These are phyloP conservation scores for Oligia fasciuncula DNA, from an alignment of 2,888 invertebrate genomes.

Conservation along the genomic window DNA sequence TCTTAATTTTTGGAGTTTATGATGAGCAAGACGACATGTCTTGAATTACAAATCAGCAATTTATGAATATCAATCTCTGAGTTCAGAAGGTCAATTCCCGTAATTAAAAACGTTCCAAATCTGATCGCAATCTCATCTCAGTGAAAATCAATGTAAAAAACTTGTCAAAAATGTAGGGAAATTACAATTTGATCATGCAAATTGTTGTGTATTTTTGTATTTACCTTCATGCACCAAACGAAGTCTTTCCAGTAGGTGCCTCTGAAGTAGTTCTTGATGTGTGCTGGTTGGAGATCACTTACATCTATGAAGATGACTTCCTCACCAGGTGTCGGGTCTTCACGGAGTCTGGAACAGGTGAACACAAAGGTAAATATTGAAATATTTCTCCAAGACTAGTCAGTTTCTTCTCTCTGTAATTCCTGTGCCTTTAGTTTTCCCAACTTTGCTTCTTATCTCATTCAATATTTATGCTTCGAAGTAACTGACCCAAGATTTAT, in stretches of 20 bases:
- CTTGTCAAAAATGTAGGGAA: too few relatives aligned
- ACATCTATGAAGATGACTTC: constrained; percentile 87
- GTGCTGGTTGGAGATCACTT: constrained; percentile 83
- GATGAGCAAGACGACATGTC: background rate
- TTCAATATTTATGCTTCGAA: background rate
- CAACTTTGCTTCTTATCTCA: background rate
- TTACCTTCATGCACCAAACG: constrained; percentile 82
- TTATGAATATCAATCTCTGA: background rate
- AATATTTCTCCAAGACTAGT: background rate
- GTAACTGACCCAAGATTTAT: background rate
- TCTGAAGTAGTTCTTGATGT: constrained; percentile 86
- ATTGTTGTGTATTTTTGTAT: too few relatives aligned
- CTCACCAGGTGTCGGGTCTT: constrained; percentile 86
- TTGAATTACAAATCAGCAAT: background rate
- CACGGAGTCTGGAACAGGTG: constrained; percentile 78
- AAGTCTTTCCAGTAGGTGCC: constrained; percentile 87
- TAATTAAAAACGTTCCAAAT: too few relatives aligned
- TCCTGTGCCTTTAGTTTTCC: background rate
- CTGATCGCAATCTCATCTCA: too few relatives aligned
- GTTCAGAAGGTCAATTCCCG: too few relatives aligned
- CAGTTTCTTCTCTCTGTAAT: background rate
- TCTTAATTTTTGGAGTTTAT: background rate
- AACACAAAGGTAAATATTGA: background rate
- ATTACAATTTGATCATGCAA: too few relatives aligned
- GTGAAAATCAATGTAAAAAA: too few relatives aligned